phyloP scores from a whole-genome alignment of 2,797 vertebrate species.

The Ataeniobius toweri region DNA sequence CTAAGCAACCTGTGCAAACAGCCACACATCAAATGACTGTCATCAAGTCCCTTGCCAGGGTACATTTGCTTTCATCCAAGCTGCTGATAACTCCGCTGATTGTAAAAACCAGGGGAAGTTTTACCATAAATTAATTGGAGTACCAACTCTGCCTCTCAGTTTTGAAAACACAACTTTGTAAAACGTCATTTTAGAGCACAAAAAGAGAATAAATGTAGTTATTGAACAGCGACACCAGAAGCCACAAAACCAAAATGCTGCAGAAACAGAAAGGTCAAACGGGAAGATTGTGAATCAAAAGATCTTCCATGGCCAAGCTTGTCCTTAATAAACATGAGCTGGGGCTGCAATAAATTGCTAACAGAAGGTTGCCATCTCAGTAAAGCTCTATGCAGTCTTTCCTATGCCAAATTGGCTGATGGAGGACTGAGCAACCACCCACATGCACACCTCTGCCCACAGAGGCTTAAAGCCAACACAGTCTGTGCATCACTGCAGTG shows the following conservation, averaged over 20 bases:
- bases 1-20: conserved; percentile 40
- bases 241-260: conserved; percentile 3
- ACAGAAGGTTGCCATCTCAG: conserved; percentile 74
- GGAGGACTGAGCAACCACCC: conserved; percentile 67
- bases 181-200: conserved; percentile 1
- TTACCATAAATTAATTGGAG: not conserved
- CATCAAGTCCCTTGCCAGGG: conserved; percentile 19
- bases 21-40: conserved; percentile 30
- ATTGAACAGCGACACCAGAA: not conserved
- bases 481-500: conserved; percentile 51
- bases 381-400: conserved; percentile 56
- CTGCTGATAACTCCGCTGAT: conserved; percentile 13
- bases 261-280: conserved; percentile 22
- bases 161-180: conserved; percentile 15
- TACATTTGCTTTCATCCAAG: conserved; percentile 19
- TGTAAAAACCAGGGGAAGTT: conserved; percentile 10
- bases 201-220: not conserved
- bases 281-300: conserved; percentile 9
- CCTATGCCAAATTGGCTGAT: conserved; percentile 73
- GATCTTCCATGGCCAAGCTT: conserved; percentile 3
- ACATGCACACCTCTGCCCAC: conserved; percentile 72
- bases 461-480: conserved; percentile 58
- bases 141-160: not conserved
- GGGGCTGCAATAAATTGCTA: conserved; percentile 49
- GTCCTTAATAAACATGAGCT: conserved; percentile 11